Conservation (phyloP, 2,113 vertebrate genomes). For the Conger conger region DNA sequence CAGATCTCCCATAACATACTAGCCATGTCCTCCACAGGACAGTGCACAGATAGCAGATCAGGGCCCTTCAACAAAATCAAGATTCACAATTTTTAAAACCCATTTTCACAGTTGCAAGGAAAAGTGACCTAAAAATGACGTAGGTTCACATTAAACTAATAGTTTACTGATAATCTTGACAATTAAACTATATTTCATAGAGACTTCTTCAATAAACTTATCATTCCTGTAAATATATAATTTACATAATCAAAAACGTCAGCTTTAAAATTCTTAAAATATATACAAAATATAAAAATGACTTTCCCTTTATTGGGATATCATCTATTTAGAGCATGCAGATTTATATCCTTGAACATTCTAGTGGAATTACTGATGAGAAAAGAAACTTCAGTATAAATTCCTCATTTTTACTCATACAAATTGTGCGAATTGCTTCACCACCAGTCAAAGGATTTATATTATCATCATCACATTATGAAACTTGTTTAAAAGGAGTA, state of each 20-base stretch:
- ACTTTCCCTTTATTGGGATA: constrained; percentile 19
- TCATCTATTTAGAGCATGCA: constrained; percentile 59
- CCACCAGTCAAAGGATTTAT: not conserved
- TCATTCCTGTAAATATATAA: constrained; percentile 45
- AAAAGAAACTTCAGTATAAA: constrained; percentile 31
- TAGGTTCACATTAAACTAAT: constrained; percentile 50
- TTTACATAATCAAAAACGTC: constrained; percentile 54
- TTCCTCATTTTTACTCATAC: constrained; percentile 13
- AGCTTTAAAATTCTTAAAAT: constrained; percentile 48
- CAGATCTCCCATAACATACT: constrained; percentile 35
- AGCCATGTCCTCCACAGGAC: not conserved
- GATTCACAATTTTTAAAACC: constrained; percentile 57
- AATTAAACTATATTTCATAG: constrained; percentile 44
- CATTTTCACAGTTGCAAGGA: constrained; percentile 29
- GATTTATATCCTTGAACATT: constrained; percentile 30
- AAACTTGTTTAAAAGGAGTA: not conserved
- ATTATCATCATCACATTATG: constrained; percentile 4
- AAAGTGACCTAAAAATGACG: constrained; percentile 54
- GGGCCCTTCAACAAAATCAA: constrained; percentile 50
- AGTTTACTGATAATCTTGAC: constrained; percentile 53
- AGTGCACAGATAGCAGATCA: constrained; percentile 17
- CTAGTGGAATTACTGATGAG: constrained; percentile 33
- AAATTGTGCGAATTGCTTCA: not conserved
- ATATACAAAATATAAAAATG: constrained; percentile 54
- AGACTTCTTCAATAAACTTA: constrained; percentile 44